A percentile compares a stretch with the other conserved stretches of the same genome.
These are phyloP conservation scores for Amphiura filiformis DNA, from an alignment of 35 echinoderm and acorn worm genomes.

Conservation along the genomic window DNA sequence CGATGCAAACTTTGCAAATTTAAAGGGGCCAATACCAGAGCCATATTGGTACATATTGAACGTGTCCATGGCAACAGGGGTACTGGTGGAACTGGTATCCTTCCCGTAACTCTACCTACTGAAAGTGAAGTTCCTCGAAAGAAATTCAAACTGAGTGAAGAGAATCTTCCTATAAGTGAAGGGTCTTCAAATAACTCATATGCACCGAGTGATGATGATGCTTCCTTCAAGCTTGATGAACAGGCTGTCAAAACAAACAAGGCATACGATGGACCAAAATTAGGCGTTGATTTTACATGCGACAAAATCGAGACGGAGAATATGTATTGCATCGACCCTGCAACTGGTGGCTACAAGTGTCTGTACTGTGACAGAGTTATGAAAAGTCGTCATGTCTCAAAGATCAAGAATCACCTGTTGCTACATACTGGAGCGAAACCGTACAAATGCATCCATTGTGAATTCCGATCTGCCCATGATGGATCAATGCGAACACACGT, in stretches of 20 bases:
- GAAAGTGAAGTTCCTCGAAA: neutral
- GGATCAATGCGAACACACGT: neutral
- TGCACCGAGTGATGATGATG: neutral
- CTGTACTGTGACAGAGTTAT: neutral
- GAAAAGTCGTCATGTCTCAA: neutral
- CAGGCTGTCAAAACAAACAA: neutral
- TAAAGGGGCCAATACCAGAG: neutral
- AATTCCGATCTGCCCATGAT: neutral
- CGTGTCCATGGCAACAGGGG: neutral
- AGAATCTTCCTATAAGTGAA: neutral
- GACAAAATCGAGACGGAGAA: neutral
- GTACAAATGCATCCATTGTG: neutral
- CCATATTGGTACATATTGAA: neutral
- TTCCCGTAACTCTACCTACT: neutral
- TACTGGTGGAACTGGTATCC: neutral
- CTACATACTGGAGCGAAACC: neutral
- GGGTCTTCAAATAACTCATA: neutral
- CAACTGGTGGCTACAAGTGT: neutral
- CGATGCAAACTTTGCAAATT: neutral
- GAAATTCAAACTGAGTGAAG: neutral
- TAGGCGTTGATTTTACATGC: neutral
- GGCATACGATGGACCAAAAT: neutral
- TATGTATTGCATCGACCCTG: neutral
- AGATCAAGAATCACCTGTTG: neutral
- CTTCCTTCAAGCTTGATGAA: too few relatives aligned